phyloP scores from a whole-genome alignment of 2,888 invertebrate species.

The Plemyria rubiginata region DNA sequence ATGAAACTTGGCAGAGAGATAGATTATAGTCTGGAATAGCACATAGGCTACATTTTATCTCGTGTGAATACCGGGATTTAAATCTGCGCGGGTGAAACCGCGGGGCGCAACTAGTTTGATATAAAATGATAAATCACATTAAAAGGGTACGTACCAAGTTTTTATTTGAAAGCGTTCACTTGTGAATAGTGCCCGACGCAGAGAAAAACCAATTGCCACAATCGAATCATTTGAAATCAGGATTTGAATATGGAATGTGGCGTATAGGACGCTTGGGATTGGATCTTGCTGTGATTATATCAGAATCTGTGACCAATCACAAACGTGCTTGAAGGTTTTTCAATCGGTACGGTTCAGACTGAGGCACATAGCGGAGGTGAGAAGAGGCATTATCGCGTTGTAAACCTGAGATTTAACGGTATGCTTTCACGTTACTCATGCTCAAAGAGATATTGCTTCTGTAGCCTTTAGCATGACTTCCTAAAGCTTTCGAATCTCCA shows the following conservation, averaged over 20 bases:
- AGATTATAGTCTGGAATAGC: too few species aligned
- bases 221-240: conserved; percentile 1
- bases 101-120: too few species aligned
- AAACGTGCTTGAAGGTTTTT: background rate
- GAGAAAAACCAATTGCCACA: conserved; percentile 2
- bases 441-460: conserved; percentile 1
- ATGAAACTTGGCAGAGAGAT: too few species aligned
- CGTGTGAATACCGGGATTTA: too few species aligned
- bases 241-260: conserved; percentile 5
- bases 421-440: conserved; percentile 33
- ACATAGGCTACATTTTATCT: too few species aligned
- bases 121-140: too few species aligned
- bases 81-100: too few species aligned
- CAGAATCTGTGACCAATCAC: background rate
- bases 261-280: background rate
- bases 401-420: conserved; percentile 69
- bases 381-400: conserved; percentile 56
- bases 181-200: background rate
- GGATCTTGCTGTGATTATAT: background rate
- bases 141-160: too few species aligned
- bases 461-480: background rate
- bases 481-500: background rate
- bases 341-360: background rate
- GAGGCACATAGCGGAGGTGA: conserved; percentile 1
- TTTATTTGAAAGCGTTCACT: background rate